Base-by-base conservation (phyloP, 2,888 invertebrate species). In the Clostera curtula region DNA sequence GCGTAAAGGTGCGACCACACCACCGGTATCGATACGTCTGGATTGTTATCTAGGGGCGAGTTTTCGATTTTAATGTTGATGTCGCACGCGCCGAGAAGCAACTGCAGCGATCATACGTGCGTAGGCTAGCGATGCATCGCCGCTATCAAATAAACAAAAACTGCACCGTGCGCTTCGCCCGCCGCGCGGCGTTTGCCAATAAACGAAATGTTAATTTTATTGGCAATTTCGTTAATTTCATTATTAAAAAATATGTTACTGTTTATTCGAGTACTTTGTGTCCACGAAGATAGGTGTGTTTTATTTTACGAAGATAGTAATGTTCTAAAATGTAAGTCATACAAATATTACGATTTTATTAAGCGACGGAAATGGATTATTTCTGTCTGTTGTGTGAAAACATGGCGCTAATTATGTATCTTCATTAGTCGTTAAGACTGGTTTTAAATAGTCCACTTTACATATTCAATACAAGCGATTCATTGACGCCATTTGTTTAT, bases 141-240 rank as follows among this genome's bases (percentile, higher is more conserved):
- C 52, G 70, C 72, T 76, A 73, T 76, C 77, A 74, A 79, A 76
- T 69, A 77, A 80, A 82, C 77, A 77, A 77, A 77, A 79, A 76
- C 63, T 67, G 55, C 66, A 64, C 13, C 23, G 16, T 59, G n/a
- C n/a, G 60, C 64, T 46, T 58, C 58, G 57, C 60, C 50, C 60
- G 56, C 54, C 56, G 59, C 49, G 23, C 22, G 23, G 15, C 22
- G 50, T 54, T 54, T 39, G 40, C 14, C 10, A 38, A 40, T 43
- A 47, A 41, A 50, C 59, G 49, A 57, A 59, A 56, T 44, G 55
- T 55, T 60, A 56, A 65, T 63, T 63, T 63, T 58, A 62, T 61
- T 55, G 48, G 43, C 47, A 55, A 61, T 58, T 60, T 53, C 56
- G 41, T 41, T 46, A 54, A 51, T 53, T 45, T 44, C 57, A 62